Evolutionary conservation across 2,797 vertebrate species (phyloP).

Genomic region (Dipus sagitta): DNA sequence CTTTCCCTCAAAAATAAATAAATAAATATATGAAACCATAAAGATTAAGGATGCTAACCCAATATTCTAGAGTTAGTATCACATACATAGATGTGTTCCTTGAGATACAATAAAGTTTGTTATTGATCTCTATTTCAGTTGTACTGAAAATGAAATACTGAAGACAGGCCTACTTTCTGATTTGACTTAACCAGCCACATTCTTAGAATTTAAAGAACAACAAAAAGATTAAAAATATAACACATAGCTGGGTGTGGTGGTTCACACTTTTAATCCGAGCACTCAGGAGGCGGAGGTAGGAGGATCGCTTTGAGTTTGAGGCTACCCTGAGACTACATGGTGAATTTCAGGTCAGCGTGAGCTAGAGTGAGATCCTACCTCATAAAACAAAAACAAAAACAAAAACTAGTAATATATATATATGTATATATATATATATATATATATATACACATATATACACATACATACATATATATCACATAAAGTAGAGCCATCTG

Average conservation of each 20-base stretch:
- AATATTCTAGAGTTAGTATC: conserved; percentile 54
- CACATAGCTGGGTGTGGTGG: not conserved
- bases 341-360: no score
- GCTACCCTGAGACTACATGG: no score
- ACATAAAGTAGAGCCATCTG: conserved; percentile 18
- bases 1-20: no score
- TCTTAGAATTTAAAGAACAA: conserved; percentile 36
- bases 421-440: no score
- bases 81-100: not conserved
- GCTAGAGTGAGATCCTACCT: no score
- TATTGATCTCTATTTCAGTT: conserved; percentile 52
- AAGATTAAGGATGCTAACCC: conserved; percentile 46
- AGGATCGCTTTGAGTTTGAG: no score
- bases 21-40: not conserved
- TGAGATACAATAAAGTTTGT: conserved; percentile 36
- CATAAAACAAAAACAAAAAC: no score
- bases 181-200: conserved; percentile 34
- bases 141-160: conserved; percentile 56
- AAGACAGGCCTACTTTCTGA: conserved; percentile 46
- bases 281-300: no score
- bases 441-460: no score
- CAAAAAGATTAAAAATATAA: not conserved
- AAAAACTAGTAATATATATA: no score
- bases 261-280: no score
- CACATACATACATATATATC: no score